Base-by-base conservation (phyloP, 1,140 invertebrate genomes). In the Leptinotarsa undecemlineata region DNA sequence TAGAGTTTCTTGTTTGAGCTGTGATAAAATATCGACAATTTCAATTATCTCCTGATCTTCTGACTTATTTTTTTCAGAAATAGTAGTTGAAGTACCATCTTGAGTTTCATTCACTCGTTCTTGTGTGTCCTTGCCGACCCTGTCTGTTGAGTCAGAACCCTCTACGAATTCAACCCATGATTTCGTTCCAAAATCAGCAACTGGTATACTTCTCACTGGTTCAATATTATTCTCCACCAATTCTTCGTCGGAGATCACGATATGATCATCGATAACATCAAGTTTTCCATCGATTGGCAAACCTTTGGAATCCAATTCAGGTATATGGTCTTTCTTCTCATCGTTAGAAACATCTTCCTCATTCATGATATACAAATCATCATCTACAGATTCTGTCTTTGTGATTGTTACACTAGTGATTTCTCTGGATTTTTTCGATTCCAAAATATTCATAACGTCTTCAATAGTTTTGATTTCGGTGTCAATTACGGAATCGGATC, bases 401-500 rank as follows among this genome's bases (percentile, higher is more conserved):
- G 51, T 57, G 15, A 57, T 19, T 57, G n/a, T 19, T 42, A 11
- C 33, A 26, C 66, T 19, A 57, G 8, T 17, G n/a, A 48, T 42
- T 69, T 70, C 21, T 71, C 64, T 72, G 23, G 62, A 47, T 26
- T 73, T 60, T 74, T 76, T 71, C 47, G 42, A 57, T 66, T 76
- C 60, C 67, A 80, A 71, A 74, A 81, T 71, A 72, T 78, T 76
- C 81, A 84, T 81, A 14, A 84, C 77, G 73, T 84, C 81, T 73
- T 81, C 66, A 69, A 82, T 76, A 73, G 82, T 74, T 73, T 77
- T 75, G 76, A 84, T 78, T 82, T 84, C 82, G 51, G 77, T 77
- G 73, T 84, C 83, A 77, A 83, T 76, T 47, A 80, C 73, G 13
- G 81, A 83, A 71, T 84, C 80, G 51, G 71, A 70, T 74, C 79